phyloP scores from a whole-genome alignment of 2,113 vertebrate genomes.

The Tragulus kanchil region DNA sequence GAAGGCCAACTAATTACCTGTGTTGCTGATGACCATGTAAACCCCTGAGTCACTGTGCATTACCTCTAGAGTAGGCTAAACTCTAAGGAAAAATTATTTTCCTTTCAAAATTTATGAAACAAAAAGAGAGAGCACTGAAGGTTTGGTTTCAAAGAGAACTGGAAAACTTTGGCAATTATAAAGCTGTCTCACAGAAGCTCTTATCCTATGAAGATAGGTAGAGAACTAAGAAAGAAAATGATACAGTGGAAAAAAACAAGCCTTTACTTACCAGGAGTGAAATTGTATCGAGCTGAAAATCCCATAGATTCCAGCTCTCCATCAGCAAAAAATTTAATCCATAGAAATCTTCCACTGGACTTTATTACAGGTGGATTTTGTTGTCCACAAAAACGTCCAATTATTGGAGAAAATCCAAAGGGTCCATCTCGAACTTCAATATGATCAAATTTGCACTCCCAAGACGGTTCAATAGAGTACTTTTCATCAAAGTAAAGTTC shows the following conservation, averaged over 20 bases:
- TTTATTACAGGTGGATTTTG: slow-evolving; percentile 97
- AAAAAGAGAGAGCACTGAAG: background rate
- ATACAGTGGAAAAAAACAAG: background rate
- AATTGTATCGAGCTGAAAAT: slow-evolving; percentile 98
- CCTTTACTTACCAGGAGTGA: slow-evolving; percentile 95
- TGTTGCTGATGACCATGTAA: background rate
- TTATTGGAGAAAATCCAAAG: slow-evolving; percentile 98
- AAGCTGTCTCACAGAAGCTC: background rate
- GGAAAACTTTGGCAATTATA: background rate
- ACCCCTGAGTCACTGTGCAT: background rate
- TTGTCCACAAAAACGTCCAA: slow-evolving; percentile 98
- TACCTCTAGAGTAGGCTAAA: background rate
- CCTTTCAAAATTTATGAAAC: background rate
- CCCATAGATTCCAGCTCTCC: slow-evolving; percentile 98
- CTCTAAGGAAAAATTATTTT: background rate
- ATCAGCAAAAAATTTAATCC: slow-evolving; percentile 99
- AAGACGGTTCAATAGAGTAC: slow-evolving; percentile 98
- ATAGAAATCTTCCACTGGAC: slow-evolving; percentile 98
- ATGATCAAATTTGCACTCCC: slow-evolving; percentile 99
- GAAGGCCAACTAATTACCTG: background rate
- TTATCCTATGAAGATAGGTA: background rate
- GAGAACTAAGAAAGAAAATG: slow-evolving; percentile 1
- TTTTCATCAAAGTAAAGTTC: slow-evolving; percentile 98
- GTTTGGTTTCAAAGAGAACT: background rate
- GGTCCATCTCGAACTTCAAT: slow-evolving; percentile 99